Evolutionary conservation across 2,888 invertebrate species (phyloP).

Genomic region (Ditula angustiorana): DNA sequence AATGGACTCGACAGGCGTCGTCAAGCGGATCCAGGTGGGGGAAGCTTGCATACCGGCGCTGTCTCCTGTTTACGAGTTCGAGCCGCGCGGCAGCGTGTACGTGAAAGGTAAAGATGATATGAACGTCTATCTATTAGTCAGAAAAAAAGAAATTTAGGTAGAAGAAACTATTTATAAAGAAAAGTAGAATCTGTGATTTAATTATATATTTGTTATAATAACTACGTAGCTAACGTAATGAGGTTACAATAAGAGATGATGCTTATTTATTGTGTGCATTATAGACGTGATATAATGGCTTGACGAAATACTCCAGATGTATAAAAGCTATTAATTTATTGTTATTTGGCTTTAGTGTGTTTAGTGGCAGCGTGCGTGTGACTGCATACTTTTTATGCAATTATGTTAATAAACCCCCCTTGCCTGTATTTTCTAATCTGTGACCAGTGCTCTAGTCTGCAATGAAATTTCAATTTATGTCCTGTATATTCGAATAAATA

Average conservation of each 20-base stretch:
- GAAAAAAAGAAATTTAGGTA: conserved; percentile 79
- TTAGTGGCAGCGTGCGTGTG: conserved; percentile 50
- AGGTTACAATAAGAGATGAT: conserved; percentile 45
- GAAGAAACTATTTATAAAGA: conserved; percentile 53
- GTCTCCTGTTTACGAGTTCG: conserved; percentile 92
- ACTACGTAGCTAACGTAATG: conserved; percentile 42
- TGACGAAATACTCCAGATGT: conserved; percentile 72
- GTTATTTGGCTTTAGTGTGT: conserved; percentile 58
- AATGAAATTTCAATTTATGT: conserved; percentile 55
- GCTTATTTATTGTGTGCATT: conserved; percentile 54
- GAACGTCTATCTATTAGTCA: conserved; percentile 92
- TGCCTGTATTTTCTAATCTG: conserved; percentile 74
- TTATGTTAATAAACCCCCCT: conserved; percentile 61
- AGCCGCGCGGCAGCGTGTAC: conserved; percentile 96
- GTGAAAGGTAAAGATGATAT: conserved; percentile 99
- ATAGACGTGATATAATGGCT: conserved; percentile 58
- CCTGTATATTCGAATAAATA: conserved; percentile 56
- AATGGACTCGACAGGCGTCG: conserved; percentile 98
- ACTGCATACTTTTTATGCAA: conserved; percentile 32
- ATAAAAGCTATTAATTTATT: conserved; percentile 70
- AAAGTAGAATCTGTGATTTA: conserved; percentile 83
- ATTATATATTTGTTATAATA: conserved; percentile 59
- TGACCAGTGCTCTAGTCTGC: conserved; percentile 81
- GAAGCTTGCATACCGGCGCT: conserved; percentile 90
- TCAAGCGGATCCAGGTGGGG: conserved; percentile 93